A percentile compares a stretch with the other conserved stretches of the same genome.
Conservation (phyloP, 2,113 vertebrate genomes). For the Festucalex cinctus region DNA sequence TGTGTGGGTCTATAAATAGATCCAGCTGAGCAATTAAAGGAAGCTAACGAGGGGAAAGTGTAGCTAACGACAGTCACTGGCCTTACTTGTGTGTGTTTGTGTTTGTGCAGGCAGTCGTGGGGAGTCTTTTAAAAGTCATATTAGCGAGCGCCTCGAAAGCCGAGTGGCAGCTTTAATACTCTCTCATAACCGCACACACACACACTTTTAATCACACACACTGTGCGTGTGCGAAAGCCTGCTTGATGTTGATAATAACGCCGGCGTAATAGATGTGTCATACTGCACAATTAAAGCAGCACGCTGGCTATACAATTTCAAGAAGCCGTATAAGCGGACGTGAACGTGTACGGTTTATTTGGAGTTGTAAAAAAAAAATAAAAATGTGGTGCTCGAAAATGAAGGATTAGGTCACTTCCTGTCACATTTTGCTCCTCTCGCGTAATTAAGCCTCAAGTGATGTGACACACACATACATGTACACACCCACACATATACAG, state of each 20-base stretch:
- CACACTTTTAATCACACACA: constrained; percentile 53
- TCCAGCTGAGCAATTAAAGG: constrained; percentile 20
- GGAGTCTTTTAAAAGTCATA: constrained; percentile 54
- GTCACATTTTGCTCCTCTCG: constrained; percentile 60
- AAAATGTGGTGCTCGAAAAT: constrained; percentile 51
- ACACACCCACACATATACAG: background rate
- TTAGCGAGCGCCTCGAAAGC: constrained; percentile 59
- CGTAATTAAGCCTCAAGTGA: constrained; percentile 66
- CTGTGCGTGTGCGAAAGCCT: constrained; percentile 35
- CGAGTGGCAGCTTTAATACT: constrained; percentile 55
- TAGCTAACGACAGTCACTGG: constrained; percentile 13
- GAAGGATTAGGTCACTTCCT: constrained; percentile 65
- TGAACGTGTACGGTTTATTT: constrained; percentile 8
- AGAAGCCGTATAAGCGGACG: background rate
- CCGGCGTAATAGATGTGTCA: constrained; percentile 65
- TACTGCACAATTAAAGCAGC: constrained; percentile 48
- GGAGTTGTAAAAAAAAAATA: constrained; percentile 54
- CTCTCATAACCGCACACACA: constrained; percentile 19
- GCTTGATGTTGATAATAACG: constrained; percentile 61
- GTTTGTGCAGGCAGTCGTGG: constrained; percentile 6
- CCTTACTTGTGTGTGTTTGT: constrained; percentile 17
- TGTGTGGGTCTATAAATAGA: constrained; percentile 20
- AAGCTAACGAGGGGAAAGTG: constrained; percentile 19
- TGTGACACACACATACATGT: constrained; percentile 15
- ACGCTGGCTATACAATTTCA: constrained; percentile 6